These are phyloP conservation scores for Eupristina koningsbergeri DNA, from an alignment of 1,140 invertebrate genomes.

Conservation along the genomic window DNA sequence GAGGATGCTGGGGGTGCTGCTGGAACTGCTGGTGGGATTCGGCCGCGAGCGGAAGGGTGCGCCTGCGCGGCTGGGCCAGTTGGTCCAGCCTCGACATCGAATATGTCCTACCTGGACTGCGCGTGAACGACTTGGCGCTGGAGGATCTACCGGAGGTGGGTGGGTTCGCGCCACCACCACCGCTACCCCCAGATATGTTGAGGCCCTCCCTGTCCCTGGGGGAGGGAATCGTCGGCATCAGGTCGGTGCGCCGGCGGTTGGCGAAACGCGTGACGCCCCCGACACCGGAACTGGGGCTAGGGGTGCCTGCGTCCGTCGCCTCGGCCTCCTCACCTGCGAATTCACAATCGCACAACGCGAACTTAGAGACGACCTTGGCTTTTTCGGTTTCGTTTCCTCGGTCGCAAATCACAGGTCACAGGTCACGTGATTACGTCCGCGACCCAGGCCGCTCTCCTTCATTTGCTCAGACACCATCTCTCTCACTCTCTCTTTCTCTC, in stretches of 20 bases:
- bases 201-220: slow-evolving; percentile 75
- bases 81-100: slow-evolving; percentile 93
- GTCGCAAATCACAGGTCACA: not conserved
- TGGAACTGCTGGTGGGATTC: slow-evolving; percentile 52
- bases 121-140: slow-evolving; percentile 72
- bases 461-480: not conserved
- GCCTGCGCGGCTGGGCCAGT: slow-evolving; percentile 81
- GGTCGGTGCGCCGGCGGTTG: slow-evolving; percentile 88
- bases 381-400: not conserved
- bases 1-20: not conserved
- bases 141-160: slow-evolving; percentile 34
- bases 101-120: slow-evolving; percentile 89
- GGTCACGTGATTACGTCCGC: not conserved
- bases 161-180: slow-evolving; percentile 70
- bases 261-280: slow-evolving; percentile 66
- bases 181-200: too few relatives aligned
- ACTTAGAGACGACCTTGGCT: not conserved
- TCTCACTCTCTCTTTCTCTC: not conserved
- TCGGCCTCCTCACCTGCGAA: slow-evolving; percentile 73
- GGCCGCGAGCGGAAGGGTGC: slow-evolving; percentile 54
- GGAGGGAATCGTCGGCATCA: slow-evolving; percentile 90
- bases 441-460: not conserved
- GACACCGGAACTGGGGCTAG: not conserved
- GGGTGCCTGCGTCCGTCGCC: not conserved
- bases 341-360: slow-evolving; percentile 19